phyloP scores from a whole-genome alignment of 2,888 invertebrate genomes.

The Lasioglossum pauxillum region DNA sequence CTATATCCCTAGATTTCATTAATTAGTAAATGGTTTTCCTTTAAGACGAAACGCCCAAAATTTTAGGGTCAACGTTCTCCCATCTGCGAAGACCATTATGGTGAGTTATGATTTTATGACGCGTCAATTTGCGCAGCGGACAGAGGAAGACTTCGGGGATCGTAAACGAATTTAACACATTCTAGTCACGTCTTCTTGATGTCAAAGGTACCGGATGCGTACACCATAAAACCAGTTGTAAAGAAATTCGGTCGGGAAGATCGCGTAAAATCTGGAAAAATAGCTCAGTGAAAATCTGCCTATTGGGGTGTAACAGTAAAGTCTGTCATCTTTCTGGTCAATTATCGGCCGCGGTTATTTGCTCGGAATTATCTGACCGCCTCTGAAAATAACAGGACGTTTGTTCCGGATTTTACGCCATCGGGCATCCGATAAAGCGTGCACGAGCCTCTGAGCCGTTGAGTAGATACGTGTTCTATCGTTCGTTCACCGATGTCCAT shows the following conservation, averaged over 20 bases:
- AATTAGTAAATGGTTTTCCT: neutral
- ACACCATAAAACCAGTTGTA: neutral
- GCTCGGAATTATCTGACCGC: constrained; percentile 15
- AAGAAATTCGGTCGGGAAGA: neutral
- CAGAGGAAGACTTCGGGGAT: neutral
- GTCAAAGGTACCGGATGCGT: neutral
- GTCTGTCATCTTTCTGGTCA: neutral
- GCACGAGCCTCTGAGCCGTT: neutral
- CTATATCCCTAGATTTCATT: neutral
- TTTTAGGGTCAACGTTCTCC: neutral
- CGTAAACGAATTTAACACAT: neutral
- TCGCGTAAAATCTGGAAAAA: neutral
- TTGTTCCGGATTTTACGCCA: constrained; percentile 34
- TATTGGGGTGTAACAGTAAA: neutral
- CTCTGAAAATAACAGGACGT: constrained; percentile 32
- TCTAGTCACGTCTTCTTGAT: neutral
- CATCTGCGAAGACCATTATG: neutral
- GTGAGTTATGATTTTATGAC: neutral
- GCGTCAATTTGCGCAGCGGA: neutral
- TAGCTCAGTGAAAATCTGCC: neutral
- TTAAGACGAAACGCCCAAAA: neutral
- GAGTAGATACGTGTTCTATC: constrained; percentile 51
- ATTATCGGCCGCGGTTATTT: constrained; percentile 13
- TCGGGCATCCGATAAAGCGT: constrained; percentile 23
- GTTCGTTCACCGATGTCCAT: constrained; percentile 27